Evolutionary conservation across 2,888 invertebrate genomes (phyloP), one percentile per base, ranked within the genome.

Genomic region (Ischnus inquisitorius): DNA sequence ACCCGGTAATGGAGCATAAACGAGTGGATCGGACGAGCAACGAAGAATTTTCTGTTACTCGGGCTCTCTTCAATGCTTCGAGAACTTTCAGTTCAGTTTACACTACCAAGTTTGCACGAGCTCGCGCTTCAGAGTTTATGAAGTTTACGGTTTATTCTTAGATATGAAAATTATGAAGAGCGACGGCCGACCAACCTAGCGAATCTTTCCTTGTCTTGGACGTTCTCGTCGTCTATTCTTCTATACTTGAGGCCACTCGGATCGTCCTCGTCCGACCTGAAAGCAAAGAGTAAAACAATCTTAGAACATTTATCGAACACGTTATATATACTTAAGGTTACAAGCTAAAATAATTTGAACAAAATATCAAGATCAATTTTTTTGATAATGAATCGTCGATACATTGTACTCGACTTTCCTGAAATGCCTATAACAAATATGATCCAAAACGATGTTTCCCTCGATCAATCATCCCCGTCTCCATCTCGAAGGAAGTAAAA

Each of bases 171-270:
- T 68, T 67, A 83, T 84, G 72, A 67, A 74, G 75, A n/a, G 77
- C 80, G 84, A 82, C 85, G 84, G 87, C 88, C 87, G 93, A 94
- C 94, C 95, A 95, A 97, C 98, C 98, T 98, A 90, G 98, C 98
- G 95, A 98, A 99, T 92, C 98, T 96, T 94, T 99, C 99, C 94
- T 99, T 99, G 94, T 99, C 99, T 95, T 98, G 98, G 94, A 98
- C 97, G 94, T 96, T 97, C 93, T 98, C 97, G 95, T 98, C 98
- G 94, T 98, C 98, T 97, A 98, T 97, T 95, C 97, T 96, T 93
- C 96, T 95, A 94, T 96, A 97, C 95, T 97, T 97, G 92, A 95
- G 96, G 90, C 96, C 96, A 94, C 96, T 96, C 94, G 96, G 96
- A 95, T 97, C 97, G 95, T 97, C 97, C 95, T 97, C 97, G 96